Conservation (phyloP, 2,113 vertebrate genomes). For the Xenotilapia caudafasciata region DNA sequence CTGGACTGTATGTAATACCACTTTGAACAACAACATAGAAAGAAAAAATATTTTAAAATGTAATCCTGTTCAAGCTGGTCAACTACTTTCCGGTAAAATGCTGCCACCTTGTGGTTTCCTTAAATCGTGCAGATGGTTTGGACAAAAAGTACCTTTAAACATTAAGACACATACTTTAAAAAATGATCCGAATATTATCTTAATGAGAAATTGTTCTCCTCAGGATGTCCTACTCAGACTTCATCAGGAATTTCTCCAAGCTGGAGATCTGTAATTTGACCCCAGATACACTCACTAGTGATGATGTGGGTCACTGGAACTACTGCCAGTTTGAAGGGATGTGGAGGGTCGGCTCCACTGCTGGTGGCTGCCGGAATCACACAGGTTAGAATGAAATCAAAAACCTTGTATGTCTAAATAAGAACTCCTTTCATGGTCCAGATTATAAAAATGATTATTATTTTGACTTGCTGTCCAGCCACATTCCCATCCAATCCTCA, state of each 20-base stretch:
- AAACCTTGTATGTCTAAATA: neutral
- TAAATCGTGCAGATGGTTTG: neutral
- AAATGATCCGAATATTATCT: neutral
- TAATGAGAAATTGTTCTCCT: neutral
- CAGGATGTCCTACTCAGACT: conserved; percentile 86
- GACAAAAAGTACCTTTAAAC: neutral
- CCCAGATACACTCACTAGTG: conserved; percentile 71
- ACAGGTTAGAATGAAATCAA: neutral
- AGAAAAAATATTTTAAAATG: neutral
- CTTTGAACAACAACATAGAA: neutral
- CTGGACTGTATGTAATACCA: neutral
- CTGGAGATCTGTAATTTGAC: conserved; percentile 86
- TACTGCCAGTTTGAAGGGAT: conserved; percentile 71
- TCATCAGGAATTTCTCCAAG: conserved; percentile 74
- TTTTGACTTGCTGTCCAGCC: conserved; percentile 34
- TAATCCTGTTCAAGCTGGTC: neutral
- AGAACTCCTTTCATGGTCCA: neutral
- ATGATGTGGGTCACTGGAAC: conserved; percentile 71
- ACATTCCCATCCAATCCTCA: conserved; percentile 73
- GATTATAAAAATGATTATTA: neutral
- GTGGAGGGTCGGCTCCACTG: conserved; percentile 77
- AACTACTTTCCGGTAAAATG: neutral
- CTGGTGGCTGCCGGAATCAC: conserved; percentile 76
- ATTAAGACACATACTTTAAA: neutral
- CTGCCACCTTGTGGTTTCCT: neutral